Conservation (phyloP, 2,888 invertebrate species). For the Temnothorax rugatulus region DNA sequence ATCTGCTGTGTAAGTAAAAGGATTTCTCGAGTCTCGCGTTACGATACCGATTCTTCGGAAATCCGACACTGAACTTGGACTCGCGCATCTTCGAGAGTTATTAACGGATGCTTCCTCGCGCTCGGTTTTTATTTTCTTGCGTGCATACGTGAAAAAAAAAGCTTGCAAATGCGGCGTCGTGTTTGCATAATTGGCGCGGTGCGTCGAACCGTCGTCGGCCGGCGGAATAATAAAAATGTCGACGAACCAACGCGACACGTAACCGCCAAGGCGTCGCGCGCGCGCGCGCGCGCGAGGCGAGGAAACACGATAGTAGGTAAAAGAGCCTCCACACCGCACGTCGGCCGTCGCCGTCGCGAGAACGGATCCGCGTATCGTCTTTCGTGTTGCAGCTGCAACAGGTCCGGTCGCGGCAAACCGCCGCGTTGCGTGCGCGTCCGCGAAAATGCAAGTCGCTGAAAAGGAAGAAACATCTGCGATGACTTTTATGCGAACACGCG, state of each 20-base stretch:
- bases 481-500: slow-evolving; percentile 47
- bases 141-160: slow-evolving; percentile 34
- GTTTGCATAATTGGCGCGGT: slow-evolving; percentile 64
- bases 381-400: slow-evolving; percentile 57
- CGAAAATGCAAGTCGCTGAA: slow-evolving; percentile 22
- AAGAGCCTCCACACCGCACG: slow-evolving; percentile 22
- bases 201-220: slow-evolving; percentile 61
- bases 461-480: slow-evolving; percentile 49
- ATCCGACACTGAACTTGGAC: slow-evolving; percentile 45
- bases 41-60: not conserved
- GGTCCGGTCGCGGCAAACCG: slow-evolving; percentile 40
- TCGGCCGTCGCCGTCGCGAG: not conserved
- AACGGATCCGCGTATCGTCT: slow-evolving; percentile 39
- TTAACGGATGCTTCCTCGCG: not conserved
- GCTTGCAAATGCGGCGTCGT: slow-evolving; percentile 35
- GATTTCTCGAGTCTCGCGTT: slow-evolving; percentile 18
- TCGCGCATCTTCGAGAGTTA: not conserved
- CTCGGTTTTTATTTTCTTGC: not conserved
- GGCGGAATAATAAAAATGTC: slow-evolving; percentile 65
- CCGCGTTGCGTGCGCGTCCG: slow-evolving; percentile 43
- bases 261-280: not conserved
- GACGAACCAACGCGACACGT: slow-evolving; percentile 54
- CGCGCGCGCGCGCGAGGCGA: not conserved
- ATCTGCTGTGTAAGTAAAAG: not conserved
- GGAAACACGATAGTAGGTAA: slow-evolving; percentile 48